A percentile compares a stretch with the other conserved stretches of the same genome.
phyloP scores from a whole-genome alignment of 2,113 vertebrate genomes.

The Mungos mungo region DNA sequence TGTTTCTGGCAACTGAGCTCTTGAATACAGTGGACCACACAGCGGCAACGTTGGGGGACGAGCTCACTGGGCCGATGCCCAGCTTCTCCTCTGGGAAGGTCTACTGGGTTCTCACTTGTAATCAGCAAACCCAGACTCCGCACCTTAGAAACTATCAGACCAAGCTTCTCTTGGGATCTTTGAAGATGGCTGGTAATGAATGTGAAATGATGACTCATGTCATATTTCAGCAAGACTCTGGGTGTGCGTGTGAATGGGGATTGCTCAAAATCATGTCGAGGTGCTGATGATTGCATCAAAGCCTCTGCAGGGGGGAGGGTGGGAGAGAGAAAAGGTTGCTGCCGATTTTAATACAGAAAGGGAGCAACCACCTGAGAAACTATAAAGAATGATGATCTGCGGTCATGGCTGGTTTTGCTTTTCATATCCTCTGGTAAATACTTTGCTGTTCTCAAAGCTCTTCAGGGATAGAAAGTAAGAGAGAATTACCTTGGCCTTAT shows the following conservation, averaged over 20 bases:
- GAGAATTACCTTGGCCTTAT: background rate
- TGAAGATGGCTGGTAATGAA: conserved; percentile 55
- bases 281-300: conserved; percentile 67
- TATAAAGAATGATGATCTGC: background rate
- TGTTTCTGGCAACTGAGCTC: conserved; percentile 42
- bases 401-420: background rate
- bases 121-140: conserved; percentile 28
- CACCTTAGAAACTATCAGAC: background rate
- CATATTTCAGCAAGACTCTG: conserved; percentile 71
- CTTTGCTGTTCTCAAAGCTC: background rate
- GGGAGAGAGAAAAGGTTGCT: background rate
- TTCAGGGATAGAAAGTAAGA: conserved; percentile 5
- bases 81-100: conserved; percentile 37
- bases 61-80: background rate
- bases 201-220: conserved; percentile 65
- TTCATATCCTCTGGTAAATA: background rate
- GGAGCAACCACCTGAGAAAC: background rate
- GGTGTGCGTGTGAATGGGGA: conserved; percentile 75
- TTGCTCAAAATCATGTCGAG: conserved; percentile 44
- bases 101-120: conserved; percentile 7
- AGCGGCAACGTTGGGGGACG: background rate
- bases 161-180: conserved; percentile 15
- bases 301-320: background rate
- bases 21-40: conserved; percentile 57
- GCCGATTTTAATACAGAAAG: background rate